A percentile compares a stretch with the other conserved stretches of the same genome.
Evolutionary conservation across 2,113 vertebrate genomes (phyloP).

Genomic region (Saimiri boliviensis): DNA sequence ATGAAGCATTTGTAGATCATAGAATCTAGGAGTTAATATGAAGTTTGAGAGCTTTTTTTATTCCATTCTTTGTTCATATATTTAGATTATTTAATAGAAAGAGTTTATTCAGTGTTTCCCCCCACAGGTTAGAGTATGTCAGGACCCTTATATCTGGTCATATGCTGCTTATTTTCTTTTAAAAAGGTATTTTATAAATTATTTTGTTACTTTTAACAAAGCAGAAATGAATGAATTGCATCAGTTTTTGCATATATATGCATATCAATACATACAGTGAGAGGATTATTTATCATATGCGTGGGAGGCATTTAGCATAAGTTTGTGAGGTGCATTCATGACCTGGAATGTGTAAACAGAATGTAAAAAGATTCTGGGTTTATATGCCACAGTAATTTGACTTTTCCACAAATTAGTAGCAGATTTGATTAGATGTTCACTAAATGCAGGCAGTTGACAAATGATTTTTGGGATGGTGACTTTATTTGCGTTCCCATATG

Average conservation of each 20-base stretch:
- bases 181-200: neutral
- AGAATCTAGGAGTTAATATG: neutral
- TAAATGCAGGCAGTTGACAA: neutral
- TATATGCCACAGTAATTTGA: neutral
- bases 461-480: neutral
- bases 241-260: neutral
- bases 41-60: slow-evolving; percentile 7
- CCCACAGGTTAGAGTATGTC: neutral
- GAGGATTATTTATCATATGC: neutral
- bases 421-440: neutral
- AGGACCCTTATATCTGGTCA: neutral
- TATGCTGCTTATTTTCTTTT: neutral
- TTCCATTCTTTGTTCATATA: neutral
- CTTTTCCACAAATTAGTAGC: neutral
- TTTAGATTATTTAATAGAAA: slow-evolving; percentile 28
- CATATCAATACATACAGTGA: neutral
- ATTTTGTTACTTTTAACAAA: neutral
- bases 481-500: neutral
- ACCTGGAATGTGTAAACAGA: neutral
- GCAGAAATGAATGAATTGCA: neutral
- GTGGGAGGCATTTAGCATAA: neutral
- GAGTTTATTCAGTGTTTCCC: neutral
- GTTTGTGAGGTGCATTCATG: neutral
- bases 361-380: neutral
- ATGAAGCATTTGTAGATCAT: neutral